A percentile compares a stretch with the other conserved stretches of the same genome.
phyloP scores from a whole-genome alignment of 2,888 invertebrate genomes.

The Poecilus cupreus region DNA sequence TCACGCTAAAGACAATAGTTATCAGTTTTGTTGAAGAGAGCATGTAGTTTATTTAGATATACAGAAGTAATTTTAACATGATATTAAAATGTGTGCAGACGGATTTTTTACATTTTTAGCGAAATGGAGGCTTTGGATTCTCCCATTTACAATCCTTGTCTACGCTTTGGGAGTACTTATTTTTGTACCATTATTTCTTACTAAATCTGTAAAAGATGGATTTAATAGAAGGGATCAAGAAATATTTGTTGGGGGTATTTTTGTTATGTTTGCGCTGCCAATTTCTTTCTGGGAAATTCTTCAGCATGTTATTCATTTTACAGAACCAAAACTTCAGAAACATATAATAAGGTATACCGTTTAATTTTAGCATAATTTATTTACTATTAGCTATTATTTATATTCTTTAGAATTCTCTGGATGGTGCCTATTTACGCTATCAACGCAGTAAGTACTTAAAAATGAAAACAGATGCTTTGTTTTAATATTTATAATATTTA shows the following conservation, averaged over 20 bases:
- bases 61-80: conserved; percentile 44
- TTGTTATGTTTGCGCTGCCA: conserved; percentile 92
- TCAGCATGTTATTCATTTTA: conserved; percentile 95
- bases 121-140: conserved; percentile 93
- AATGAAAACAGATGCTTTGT: background rate
- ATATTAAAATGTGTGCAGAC: conserved; percentile 67
- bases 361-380: background rate
- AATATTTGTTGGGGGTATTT: conserved; percentile 90
- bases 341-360: conserved; percentile 88
- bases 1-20: background rate
- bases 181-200: conserved; percentile 88
- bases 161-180: conserved; percentile 89
- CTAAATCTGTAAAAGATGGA: conserved; percentile 87
- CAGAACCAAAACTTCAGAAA: conserved; percentile 92
- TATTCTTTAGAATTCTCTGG: conserved; percentile 87
- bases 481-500: background rate
- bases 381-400: conserved; percentile 40
- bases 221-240: conserved; percentile 87
- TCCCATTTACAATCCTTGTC: conserved; percentile 86
- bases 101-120: conserved; percentile 68
- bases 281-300: conserved; percentile 96
- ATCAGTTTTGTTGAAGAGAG: conserved; percentile 15
- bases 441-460: conserved; percentile 86
- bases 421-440: conserved; percentile 98
- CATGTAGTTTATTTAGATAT: conserved; percentile 1